phyloP scores from a whole-genome alignment of 2,113 vertebrate genomes.

The Centropus bengalensis region DNA sequence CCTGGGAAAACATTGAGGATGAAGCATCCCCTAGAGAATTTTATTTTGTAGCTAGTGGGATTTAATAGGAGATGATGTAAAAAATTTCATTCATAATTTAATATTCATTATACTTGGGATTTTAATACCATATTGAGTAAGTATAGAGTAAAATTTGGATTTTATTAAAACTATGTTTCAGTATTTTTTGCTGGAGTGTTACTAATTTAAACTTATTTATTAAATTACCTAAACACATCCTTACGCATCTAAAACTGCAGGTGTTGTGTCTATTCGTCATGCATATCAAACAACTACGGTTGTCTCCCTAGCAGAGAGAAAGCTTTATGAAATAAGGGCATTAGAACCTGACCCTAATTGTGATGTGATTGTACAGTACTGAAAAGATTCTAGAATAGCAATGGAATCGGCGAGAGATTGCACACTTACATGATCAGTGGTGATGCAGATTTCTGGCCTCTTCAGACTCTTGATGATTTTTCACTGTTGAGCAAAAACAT shows the following conservation, averaged over 20 bases:
- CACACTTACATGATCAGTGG: neutral
- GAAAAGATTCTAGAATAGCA: neutral
- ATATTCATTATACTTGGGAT: neutral
- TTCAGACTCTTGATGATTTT: neutral
- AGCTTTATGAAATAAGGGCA: neutral
- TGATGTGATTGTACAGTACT: neutral
- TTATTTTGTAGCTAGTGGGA: neutral
- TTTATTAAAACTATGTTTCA: neutral
- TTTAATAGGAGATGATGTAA: neutral
- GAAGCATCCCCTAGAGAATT: neutral
- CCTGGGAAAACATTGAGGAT: neutral
- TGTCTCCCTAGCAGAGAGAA: neutral
- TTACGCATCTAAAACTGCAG: neutral
- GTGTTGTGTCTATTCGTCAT: neutral
- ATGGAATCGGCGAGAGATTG: neutral
- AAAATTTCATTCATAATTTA: neutral
- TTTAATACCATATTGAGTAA: neutral
- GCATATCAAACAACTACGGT: fast-evolving
- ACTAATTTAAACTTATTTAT: too few species aligned
- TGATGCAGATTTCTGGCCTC: neutral
- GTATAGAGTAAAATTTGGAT: neutral
- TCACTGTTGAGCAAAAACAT: neutral
- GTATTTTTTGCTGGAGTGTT: neutral
- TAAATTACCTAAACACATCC: too few species aligned
- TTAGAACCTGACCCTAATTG: neutral